These are phyloP conservation scores for Plutomurus gul DNA, from an alignment of 1,140 invertebrate species.

Conservation along the genomic window DNA sequence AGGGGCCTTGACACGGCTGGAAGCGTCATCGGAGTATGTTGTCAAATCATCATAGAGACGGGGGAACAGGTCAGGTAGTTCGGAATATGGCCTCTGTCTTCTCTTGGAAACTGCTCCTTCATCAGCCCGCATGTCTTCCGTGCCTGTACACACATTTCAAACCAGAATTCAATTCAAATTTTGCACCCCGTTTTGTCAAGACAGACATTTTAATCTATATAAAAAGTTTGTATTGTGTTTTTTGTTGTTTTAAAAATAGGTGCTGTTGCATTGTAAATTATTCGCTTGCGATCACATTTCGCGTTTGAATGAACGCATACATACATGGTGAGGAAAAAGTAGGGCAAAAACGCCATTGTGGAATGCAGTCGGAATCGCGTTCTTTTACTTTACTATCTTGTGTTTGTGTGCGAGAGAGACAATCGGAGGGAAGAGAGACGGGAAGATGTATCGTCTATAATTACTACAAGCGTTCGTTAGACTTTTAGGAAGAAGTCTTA, in stretches of 20 bases:
- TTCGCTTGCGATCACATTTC: too few relatives aligned
- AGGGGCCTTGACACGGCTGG: constrained; percentile 44
- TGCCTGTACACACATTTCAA: constrained; percentile 64
- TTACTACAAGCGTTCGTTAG: not conserved
- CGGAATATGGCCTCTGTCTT: constrained; percentile 63
- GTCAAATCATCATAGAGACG: constrained; percentile 43
- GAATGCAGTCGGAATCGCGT: too few relatives aligned
- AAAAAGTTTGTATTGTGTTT: too few relatives aligned
- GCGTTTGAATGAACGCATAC: too few relatives aligned
- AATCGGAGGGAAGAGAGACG: too few relatives aligned
- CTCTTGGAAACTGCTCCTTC: constrained; percentile 60
- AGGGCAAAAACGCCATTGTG: too few relatives aligned
- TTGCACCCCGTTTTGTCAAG: not conserved
- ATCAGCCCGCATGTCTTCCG: constrained; percentile 84
- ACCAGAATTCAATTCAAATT: not conserved
- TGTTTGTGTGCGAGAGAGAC: too few relatives aligned
- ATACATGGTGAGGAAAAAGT: too few relatives aligned
- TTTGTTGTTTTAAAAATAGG: too few relatives aligned
- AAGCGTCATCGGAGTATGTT: constrained; percentile 34
- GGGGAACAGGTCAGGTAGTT: constrained; percentile 42
- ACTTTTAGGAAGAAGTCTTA: constrained; percentile 5
- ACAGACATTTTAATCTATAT: too few relatives aligned
- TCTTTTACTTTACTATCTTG: too few relatives aligned
- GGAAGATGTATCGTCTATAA: not conserved
- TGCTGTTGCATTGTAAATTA: too few relatives aligned